Base-by-base conservation (phyloP, 2,113 vertebrate genomes). In the Camelus dromedarius region DNA sequence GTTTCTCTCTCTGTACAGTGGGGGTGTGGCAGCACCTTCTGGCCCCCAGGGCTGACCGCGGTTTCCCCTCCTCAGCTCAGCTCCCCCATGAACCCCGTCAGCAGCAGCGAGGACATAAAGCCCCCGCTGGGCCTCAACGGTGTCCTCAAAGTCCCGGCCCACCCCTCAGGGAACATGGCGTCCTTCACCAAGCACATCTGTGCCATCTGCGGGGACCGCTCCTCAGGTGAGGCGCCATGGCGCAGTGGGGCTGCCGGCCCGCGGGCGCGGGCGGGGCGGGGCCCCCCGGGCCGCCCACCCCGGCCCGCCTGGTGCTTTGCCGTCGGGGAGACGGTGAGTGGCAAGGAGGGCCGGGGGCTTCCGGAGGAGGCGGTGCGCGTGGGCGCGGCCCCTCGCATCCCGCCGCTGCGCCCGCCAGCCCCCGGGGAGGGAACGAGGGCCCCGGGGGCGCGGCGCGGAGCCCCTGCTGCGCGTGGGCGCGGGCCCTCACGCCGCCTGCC, bases 101-200 rank as follows among this genome's bases (percentile, higher is more conserved):
- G 99, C 99, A 99, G 99, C 98, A 99, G 99, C 20, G 99, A 99
- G 98, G 99, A 99, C 98, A 99, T 99, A 82, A 99, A 99, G 96
- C 99, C 99, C 66, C 99, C 99, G 3, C 98, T 99, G 98, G 99
- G 99, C 86, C 98, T 99, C 97, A 99, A 99, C 35, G 99, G 99
- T 2, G 99, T 99, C 98, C 99, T 99, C 98, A 99, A 99, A 98
- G 99, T 99, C 95, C 99, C 99, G 30, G 99, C 99, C 95, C 99
- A 99, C 96, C 99, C 99, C 96, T 99, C 99, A 32, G 99, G 99
- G 95, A 99, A 98, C 79, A 99, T 99, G 98, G 98, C 99, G 16
- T 99, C 99, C 64, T 99, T 99, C 98, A 99, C 99, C 98, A 99
- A 99, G 98, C 99, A 99, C 99, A 99, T 99, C 99, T 99, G 99